A percentile compares a stretch with the other conserved stretches of the same genome.
These are phyloP conservation scores for Nomada fucata DNA, from an alignment of 2,888 invertebrate genomes.

Conservation along the genomic window DNA sequence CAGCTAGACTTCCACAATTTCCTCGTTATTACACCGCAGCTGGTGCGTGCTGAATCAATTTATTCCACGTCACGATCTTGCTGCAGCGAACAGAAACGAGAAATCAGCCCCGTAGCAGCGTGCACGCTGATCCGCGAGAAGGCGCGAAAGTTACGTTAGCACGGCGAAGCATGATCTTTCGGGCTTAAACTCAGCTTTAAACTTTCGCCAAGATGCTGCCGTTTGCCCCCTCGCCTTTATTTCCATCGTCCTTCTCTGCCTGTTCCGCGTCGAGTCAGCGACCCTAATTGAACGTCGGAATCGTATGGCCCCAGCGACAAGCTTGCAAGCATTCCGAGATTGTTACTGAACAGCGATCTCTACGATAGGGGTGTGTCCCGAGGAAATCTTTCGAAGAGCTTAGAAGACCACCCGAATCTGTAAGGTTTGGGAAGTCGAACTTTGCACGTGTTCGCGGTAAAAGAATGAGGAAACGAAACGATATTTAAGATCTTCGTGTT, in stretches of 20 bases:
- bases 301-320: slow-evolving; percentile 30
- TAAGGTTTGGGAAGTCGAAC: slow-evolving; percentile 1
- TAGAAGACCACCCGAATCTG: background rate
- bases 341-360: slow-evolving; percentile 27
- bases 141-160: slow-evolving; percentile 31
- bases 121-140: slow-evolving; percentile 13
- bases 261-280: slow-evolving; percentile 39
- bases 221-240: slow-evolving; percentile 20
- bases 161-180: slow-evolving; percentile 39
- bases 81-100: slow-evolving; percentile 27
- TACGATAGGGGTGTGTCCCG: slow-evolving; percentile 5
- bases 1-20: slow-evolving; percentile 50
- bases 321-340: slow-evolving; percentile 27
- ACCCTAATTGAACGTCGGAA: slow-evolving; percentile 61
- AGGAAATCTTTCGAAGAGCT: slow-evolving; percentile 52
- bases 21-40: slow-evolving; percentile 54
- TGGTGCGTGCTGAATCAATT: slow-evolving; percentile 58
- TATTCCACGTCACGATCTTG: slow-evolving; percentile 55
- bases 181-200: slow-evolving; percentile 52
- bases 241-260: slow-evolving; percentile 15
- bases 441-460: background rate
- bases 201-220: slow-evolving; percentile 43
- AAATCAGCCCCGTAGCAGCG: slow-evolving; percentile 25
- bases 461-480: no score
- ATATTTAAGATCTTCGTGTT: no score